A percentile compares a stretch with the other conserved stretches of the same genome.
phyloP scores from a whole-genome alignment of 2,797 vertebrate species.

The Sitta carolinensis region DNA sequence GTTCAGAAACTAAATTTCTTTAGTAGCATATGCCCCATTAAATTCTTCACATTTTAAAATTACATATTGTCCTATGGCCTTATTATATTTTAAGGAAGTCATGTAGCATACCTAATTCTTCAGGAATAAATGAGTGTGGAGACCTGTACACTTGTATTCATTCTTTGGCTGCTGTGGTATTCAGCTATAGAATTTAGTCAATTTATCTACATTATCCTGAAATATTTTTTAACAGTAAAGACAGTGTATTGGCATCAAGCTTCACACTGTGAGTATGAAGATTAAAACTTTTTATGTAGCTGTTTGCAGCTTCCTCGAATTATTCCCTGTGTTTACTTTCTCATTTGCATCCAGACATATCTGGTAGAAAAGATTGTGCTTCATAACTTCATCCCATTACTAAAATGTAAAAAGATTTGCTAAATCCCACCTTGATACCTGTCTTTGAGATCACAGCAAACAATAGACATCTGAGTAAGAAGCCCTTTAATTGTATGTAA shows the following conservation, averaged over 20 bases:
- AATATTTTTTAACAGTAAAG: not conserved
- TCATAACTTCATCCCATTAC: not conserved
- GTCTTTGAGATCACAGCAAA: not conserved
- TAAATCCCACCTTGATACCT: not conserved
- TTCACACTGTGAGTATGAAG: not conserved
- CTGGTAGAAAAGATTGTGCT: not conserved
- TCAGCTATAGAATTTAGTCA: not conserved
- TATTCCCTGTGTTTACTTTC: not conserved
- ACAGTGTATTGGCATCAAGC: not conserved
- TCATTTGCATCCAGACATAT: not conserved
- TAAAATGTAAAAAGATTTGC: not conserved
- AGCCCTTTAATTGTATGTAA: not conserved
- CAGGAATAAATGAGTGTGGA: not conserved
- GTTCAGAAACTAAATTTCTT: constrained; percentile 14
- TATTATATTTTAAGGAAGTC: not conserved
- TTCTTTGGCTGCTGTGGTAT: rapidly evolving
- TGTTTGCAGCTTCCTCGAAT: not conserved
- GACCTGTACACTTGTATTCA: not conserved
- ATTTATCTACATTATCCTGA: not conserved
- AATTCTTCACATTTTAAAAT: not conserved
- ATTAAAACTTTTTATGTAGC: not conserved
- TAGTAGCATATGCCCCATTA: not conserved
- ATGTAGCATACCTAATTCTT: not conserved
- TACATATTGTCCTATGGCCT: not conserved
- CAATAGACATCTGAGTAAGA: not conserved